Conservation (phyloP, 1,140 invertebrate species). For the roundworm (Caenorhabditis elegans) region DNA sequence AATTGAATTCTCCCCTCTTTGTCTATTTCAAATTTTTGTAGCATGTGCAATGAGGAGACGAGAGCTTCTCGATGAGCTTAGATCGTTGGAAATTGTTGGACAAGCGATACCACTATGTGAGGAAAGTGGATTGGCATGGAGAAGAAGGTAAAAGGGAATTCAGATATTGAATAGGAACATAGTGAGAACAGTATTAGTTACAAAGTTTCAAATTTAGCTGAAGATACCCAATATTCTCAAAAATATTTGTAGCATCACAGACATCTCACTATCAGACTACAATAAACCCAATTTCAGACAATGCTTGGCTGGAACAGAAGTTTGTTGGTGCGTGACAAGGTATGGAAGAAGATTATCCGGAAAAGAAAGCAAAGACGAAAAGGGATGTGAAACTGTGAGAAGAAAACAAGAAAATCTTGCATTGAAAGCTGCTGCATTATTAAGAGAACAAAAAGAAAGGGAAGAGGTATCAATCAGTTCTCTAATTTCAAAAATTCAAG, state of each 20-base stretch:
- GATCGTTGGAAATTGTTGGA: constrained; percentile 32
- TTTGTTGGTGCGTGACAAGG: constrained; percentile 31
- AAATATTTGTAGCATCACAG: no score
- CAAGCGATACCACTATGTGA: constrained; percentile 32
- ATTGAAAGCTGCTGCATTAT: background rate
- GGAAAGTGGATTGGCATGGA: constrained; percentile 11
- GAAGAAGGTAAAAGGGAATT: no score
- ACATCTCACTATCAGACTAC: no score
- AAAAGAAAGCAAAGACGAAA: constrained; percentile 10
- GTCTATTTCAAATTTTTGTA: background rate
- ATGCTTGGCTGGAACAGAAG: constrained; percentile 34
- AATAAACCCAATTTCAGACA: constrained; percentile 23
- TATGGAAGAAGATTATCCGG: constrained; percentile 17
- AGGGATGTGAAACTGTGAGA: background rate
- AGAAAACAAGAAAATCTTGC: constrained; percentile 15
- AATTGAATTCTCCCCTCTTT: background rate
- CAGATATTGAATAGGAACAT: no score
- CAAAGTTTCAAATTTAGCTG: no score
- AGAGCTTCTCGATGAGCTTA: background rate
- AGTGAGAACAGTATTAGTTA: no score
- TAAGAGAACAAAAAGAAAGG: background rate
- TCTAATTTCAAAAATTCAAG: background rate
- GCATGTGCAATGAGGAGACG: constrained; percentile 23
- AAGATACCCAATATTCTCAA: no score
- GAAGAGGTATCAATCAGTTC: background rate